Base-by-base conservation (phyloP, 2,113 vertebrate species). In the Kryptolebias marmoratus region DNA sequence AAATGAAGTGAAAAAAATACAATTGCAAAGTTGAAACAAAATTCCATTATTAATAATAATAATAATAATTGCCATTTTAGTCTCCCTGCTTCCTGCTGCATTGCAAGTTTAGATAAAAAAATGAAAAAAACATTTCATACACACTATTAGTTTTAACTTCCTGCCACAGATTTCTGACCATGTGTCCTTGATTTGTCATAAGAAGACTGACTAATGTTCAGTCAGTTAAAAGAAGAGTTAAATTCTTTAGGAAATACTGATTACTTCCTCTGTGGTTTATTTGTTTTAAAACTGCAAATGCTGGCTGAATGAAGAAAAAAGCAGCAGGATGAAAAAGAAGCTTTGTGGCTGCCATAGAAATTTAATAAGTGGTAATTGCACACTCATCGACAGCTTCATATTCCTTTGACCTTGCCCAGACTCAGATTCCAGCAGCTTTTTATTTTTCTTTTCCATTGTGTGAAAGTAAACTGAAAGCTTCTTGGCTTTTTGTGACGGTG, bases 291-390 rank as follows among this genome's bases (percentile, higher is more conserved):
- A 59, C 30, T 74, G 36, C 47, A 50, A 45, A 31, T 11, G 12
- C 22, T 36, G 50, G 18, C 16, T 59, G 57, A 59, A 22, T 39
- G 44, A 60, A 61, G 32, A 44, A 30, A 61, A 68, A 62, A 36
- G 15, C 49, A n/a, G 27, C 39, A 5, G 14, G 60, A 54, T 67
- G 27, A 56, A 49, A 48, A 28, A 39, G 14, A 52, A 45, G 32
- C 60, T 64, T 45, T 69, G 32, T n/a, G 18, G 47, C 27, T 52
- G 16, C 11, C 45, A 58, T 6, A 16, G 27, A 42, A 13, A 56
- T 27, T 56, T 5, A 39, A 75, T 68, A 68, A 28, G 8, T 54
- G 57, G 16, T 11, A 50, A 47, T 11, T n/a, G 18, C 18, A 48
- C 0, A 56, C 30, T 7, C 27, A 65, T n/a, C 30, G 42, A 52